phyloP scores from a whole-genome alignment of 1,140 invertebrate genomes.

The Neocloeon triangulifer region DNA sequence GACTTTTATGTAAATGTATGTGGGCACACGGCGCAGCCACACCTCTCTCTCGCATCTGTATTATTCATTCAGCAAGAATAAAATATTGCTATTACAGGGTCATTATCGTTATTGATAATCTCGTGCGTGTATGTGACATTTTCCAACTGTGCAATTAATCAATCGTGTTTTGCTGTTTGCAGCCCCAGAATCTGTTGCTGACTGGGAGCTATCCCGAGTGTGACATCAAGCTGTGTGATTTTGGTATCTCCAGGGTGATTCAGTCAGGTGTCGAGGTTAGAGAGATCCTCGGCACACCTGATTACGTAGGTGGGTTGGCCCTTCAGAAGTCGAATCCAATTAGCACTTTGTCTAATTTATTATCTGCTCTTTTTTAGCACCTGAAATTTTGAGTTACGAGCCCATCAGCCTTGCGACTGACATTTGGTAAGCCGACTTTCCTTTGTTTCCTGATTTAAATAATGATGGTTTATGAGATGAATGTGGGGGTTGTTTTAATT shows the following conservation, averaged over 20 bases:
- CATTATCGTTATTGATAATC: too few species aligned
- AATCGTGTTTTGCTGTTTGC: slow-evolving; percentile 13
- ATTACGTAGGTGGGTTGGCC: slow-evolving; percentile 50
- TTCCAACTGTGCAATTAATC: too few species aligned
- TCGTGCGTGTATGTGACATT: too few species aligned
- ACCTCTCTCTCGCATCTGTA: too few species aligned
- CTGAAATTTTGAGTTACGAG: slow-evolving; percentile 84
- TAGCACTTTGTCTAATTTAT: background rate
- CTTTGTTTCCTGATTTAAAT: too few species aligned
- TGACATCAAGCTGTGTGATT: slow-evolving; percentile 52
- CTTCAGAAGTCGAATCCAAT: background rate
- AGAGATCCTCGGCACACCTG: slow-evolving; percentile 58
- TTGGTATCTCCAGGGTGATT: slow-evolving; percentile 46
- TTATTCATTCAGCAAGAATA: too few species aligned
- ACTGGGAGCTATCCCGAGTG: slow-evolving; percentile 43
- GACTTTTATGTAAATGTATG: too few species aligned
- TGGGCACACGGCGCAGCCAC: too few species aligned
- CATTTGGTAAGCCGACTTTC: slow-evolving; percentile 78
- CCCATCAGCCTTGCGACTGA: slow-evolving; percentile 78
- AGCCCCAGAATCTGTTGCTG: slow-evolving; percentile 55
- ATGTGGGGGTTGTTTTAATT: too few species aligned
- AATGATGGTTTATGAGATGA: too few species aligned
- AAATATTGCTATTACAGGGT: too few species aligned
- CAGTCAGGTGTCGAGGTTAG: slow-evolving; percentile 40
- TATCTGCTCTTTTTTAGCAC: slow-evolving; percentile 35